A percentile compares a stretch with the other conserved stretches of the same genome.
phyloP scores from a whole-genome alignment of 1,140 invertebrate genomes.

The Drosophila saltans region DNA sequence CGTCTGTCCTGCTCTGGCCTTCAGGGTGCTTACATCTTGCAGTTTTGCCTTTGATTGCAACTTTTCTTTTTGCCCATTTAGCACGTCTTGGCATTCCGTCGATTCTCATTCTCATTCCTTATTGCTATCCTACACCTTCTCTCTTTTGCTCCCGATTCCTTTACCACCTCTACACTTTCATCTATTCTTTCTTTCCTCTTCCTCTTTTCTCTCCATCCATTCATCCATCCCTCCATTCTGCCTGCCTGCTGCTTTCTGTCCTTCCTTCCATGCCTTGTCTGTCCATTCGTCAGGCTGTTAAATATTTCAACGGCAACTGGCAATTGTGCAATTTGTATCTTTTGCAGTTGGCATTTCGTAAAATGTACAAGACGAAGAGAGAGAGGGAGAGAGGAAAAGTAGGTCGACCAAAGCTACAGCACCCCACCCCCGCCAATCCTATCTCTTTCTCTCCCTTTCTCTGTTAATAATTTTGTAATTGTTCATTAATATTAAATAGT shows the following conservation, averaged over 20 bases:
- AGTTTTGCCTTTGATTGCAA: conserved; percentile 71
- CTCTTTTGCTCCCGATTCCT: too few relatives aligned
- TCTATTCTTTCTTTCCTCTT: neutral
- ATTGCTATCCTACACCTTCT: neutral
- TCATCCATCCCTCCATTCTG: too few relatives aligned
- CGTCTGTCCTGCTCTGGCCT: neutral
- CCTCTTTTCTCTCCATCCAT: neutral
- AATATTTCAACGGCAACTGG: conserved; percentile 57
- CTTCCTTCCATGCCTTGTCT: neutral
- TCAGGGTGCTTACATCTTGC: conserved; percentile 57
- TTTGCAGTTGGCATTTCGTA: conserved; percentile 36
- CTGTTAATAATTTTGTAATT: conserved; percentile 52
- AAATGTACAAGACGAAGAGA: conserved; percentile 11
- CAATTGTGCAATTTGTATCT: conserved; percentile 60
- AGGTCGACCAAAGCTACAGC: conserved; percentile 24
- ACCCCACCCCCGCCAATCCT: neutral
- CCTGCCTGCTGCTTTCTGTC: too few relatives aligned
- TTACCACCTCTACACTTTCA: neutral
- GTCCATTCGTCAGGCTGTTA: conserved; percentile 35
- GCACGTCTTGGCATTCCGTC: conserved; percentile 62
- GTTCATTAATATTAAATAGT: conserved; percentile 42
- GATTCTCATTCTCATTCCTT: conserved; percentile 29
- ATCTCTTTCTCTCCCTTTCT: neutral
- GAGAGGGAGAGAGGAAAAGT: conserved; percentile 25
- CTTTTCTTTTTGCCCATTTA: conserved; percentile 66